These are phyloP conservation scores for Echeneis naucrates DNA, from an alignment of 2,797 vertebrate genomes.

Conservation along the genomic window DNA sequence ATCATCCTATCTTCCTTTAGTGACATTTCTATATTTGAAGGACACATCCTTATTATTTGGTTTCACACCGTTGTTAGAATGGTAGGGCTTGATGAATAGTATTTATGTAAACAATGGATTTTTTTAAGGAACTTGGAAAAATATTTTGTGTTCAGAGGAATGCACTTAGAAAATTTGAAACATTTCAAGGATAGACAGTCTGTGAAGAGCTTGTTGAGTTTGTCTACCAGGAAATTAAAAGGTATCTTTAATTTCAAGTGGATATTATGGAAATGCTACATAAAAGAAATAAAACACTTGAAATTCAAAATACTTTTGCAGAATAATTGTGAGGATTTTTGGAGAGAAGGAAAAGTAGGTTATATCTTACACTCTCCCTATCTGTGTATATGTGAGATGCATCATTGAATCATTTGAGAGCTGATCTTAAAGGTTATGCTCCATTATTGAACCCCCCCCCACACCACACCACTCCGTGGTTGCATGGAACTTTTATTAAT, in stretches of 20 bases:
- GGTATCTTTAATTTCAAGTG: not conserved
- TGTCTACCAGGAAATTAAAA: not conserved
- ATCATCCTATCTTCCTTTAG: not conserved
- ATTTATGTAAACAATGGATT: not conserved
- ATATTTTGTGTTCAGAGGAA: not conserved
- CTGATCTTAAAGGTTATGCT: slow-evolving; percentile 4
- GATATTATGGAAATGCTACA: not conserved
- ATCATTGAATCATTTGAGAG: not conserved
- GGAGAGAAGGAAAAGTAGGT: not conserved
- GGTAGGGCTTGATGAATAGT: not conserved
- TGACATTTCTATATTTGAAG: not conserved
- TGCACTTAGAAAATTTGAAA: not conserved
- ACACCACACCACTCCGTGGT: too few species aligned
- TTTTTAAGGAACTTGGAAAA: not conserved
- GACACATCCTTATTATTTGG: too few species aligned
- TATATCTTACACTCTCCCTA: not conserved
- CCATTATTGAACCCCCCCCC: too few species aligned
- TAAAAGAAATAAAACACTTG: not conserved
- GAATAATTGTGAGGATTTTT: not conserved
- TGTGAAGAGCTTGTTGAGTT: not conserved
- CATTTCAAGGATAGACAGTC: not conserved
- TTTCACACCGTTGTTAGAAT: not conserved
- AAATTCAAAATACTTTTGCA: not conserved
- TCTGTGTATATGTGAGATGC: not conserved
- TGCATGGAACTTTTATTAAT: not conserved